Evolutionary conservation across 2,113 vertebrate genomes (phyloP).

Genomic region (Hippocampus comes): DNA sequence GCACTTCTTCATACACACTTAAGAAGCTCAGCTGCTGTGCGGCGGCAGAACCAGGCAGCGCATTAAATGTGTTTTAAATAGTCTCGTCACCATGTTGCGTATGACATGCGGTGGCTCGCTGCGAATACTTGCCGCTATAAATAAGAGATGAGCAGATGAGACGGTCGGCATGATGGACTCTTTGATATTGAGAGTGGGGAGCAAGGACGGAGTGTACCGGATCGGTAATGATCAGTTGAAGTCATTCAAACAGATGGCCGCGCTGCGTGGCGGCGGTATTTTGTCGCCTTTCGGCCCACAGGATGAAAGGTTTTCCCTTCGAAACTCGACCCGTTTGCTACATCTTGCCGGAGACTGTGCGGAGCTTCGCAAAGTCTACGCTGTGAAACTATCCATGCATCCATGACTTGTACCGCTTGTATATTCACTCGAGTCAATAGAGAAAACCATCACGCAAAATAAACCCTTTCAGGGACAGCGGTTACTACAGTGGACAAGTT

Average conservation of each 20-base stretch:
- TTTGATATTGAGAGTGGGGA: background rate
- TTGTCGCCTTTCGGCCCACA: background rate
- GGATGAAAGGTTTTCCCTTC: background rate
- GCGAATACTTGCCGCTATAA: constrained; percentile 4
- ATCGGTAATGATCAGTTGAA: background rate
- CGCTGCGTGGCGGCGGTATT: background rate
- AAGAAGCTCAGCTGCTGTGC: constrained; percentile 29
- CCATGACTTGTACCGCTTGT: too few relatives aligned
- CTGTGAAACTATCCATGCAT: too few relatives aligned
- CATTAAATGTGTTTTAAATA: constrained; percentile 13
- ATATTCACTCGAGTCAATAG: too few relatives aligned
- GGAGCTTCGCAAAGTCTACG: background rate
- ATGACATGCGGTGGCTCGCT: background rate
- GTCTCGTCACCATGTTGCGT: background rate
- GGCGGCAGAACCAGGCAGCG: background rate
- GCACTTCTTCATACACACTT: constrained; percentile 28
- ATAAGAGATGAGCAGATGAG: constrained; percentile 8
- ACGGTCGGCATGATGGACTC: background rate
- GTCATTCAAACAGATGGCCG: background rate
- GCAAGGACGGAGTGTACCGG: background rate
- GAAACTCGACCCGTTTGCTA: background rate
- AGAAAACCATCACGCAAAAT: too few relatives aligned
- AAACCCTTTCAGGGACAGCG: too few relatives aligned
- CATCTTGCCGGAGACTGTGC: background rate
- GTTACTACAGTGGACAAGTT: too few relatives aligned